phyloP scores from a whole-genome alignment of 2,888 invertebrate species.

The Punctoribates punctum region DNA sequence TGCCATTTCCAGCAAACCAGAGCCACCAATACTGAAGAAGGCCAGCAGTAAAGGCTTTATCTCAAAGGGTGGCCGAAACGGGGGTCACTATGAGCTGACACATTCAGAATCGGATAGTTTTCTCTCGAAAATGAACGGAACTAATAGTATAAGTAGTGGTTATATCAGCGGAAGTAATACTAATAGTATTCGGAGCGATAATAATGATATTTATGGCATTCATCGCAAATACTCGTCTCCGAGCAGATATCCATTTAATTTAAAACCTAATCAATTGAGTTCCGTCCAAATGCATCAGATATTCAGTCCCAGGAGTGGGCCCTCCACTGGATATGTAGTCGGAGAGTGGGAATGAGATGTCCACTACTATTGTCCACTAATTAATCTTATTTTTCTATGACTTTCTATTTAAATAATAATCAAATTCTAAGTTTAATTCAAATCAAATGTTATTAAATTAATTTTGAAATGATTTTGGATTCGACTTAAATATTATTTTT shows the following conservation, averaged over 20 bases:
- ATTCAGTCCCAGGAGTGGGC: not conserved
- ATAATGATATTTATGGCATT: constrained; percentile 27
- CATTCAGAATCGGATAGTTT: constrained; percentile 11
- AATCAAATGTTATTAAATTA: too few species aligned
- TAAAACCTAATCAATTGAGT: not conserved
- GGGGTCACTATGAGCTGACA: not conserved
- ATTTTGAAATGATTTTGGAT: too few species aligned
- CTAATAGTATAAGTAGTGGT: constrained; percentile 31
- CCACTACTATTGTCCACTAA: not conserved
- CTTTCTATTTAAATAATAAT: not conserved
- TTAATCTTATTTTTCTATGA: not conserved
- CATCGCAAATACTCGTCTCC: not conserved
- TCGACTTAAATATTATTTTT: too few species aligned
- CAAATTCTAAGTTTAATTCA: not conserved
- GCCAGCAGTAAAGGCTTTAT: constrained; percentile 4
- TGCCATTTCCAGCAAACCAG: not conserved
- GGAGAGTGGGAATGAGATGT: constrained; percentile 1
- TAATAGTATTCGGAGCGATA: constrained; percentile 27
- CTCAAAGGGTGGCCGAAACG: not conserved
- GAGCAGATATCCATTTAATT: not conserved
- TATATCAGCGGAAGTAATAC: constrained; percentile 10
- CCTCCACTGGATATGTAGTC: not conserved
- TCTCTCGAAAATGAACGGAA: not conserved
- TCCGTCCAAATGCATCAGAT: constrained; percentile 3
- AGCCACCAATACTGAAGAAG: constrained; percentile 18